Percentiles rank a stretch among this genome's conserved stretches.
Evolutionary conservation across 2,888 invertebrate species (phyloP).

Genomic region (Orthonevra nobilis): DNA sequence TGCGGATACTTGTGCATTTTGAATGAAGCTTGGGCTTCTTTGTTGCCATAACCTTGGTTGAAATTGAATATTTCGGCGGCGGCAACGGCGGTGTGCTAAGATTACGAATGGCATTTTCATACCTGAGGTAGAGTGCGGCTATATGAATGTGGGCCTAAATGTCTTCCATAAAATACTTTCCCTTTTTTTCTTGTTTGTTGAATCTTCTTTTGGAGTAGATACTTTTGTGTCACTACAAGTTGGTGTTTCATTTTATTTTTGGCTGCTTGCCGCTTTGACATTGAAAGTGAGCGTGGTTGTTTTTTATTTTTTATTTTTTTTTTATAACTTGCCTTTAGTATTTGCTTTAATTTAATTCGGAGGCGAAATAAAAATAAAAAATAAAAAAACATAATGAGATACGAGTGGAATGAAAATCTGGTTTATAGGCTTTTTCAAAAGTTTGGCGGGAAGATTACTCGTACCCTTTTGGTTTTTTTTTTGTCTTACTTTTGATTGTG

Average conservation of each 20-base stretch:
- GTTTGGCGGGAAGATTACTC: conserved; percentile 31
- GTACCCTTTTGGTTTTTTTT: neutral
- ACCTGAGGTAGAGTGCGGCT: conserved; percentile 1
- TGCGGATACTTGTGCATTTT: conserved; percentile 8
- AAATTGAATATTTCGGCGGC: conserved; percentile 51
- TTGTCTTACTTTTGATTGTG: neutral
- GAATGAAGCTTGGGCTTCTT: neutral
- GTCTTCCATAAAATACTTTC: conserved; percentile 29
- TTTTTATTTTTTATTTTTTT: neutral
- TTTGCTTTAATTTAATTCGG: conserved; percentile 51
- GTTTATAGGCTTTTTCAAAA: conserved; percentile 14
- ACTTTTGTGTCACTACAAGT: conserved; percentile 13
- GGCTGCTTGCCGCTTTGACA: neutral
- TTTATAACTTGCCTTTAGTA: conserved; percentile 39
- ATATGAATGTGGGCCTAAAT: conserved; percentile 4
- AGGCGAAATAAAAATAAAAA: too few relatives aligned
- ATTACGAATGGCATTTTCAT: too few relatives aligned
- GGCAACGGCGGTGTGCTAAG: conserved; percentile 50
- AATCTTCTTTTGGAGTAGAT: conserved; percentile 13
- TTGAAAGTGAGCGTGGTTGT: neutral
- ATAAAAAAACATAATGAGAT: too few relatives aligned
- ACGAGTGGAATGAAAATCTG: conserved; percentile 21
- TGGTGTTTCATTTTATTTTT: neutral
- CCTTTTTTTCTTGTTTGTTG: conserved; percentile 21
- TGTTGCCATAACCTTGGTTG: conserved; percentile 29